Conservation (phyloP, 2,113 vertebrate genomes). For the Syngnathus floridae region DNA sequence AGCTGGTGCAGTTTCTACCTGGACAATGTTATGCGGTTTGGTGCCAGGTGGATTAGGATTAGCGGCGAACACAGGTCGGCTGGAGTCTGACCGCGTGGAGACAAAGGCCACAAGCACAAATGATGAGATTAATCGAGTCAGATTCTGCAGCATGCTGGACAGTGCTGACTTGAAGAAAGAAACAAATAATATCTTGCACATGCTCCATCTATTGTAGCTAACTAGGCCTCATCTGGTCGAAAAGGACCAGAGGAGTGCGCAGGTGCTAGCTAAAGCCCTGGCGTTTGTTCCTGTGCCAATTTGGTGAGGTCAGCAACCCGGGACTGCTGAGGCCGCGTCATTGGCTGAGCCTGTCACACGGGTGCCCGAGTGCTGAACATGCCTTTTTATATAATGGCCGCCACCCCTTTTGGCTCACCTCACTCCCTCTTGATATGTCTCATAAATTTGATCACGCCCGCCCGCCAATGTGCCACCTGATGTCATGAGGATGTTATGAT, state of each 20-base stretch:
- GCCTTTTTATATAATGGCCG: conserved; percentile 70
- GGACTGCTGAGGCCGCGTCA: conserved; percentile 62
- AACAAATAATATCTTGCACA: conserved; percentile 6
- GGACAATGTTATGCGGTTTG: conserved; percentile 48
- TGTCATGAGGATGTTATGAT: neutral
- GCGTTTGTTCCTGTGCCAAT: conserved; percentile 67
- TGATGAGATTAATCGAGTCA: conserved; percentile 58
- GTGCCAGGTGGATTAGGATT: conserved; percentile 66
- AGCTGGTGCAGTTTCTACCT: conserved; percentile 47
- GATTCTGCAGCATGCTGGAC: conserved; percentile 14
- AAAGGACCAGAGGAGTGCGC: conserved; percentile 39
- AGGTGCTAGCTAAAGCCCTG: conserved; percentile 55
- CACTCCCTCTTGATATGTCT: conserved; percentile 18
- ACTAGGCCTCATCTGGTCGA: conserved; percentile 51
- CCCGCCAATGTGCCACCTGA: neutral
- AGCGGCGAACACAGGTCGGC: conserved; percentile 39
- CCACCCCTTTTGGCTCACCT: conserved; percentile 47
- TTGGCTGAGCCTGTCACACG: conserved; percentile 68
- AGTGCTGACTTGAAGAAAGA: conserved; percentile 15
- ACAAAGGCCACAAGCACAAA: conserved; percentile 39
- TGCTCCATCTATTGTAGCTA: neutral
- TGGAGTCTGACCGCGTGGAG: conserved; percentile 29
- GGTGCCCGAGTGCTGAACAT: conserved; percentile 68
- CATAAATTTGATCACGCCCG: conserved; percentile 9
- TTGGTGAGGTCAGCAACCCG: conserved; percentile 70